phyloP scores from a whole-genome alignment of 1,140 invertebrate genomes.

The Neodiprion pinetum region DNA sequence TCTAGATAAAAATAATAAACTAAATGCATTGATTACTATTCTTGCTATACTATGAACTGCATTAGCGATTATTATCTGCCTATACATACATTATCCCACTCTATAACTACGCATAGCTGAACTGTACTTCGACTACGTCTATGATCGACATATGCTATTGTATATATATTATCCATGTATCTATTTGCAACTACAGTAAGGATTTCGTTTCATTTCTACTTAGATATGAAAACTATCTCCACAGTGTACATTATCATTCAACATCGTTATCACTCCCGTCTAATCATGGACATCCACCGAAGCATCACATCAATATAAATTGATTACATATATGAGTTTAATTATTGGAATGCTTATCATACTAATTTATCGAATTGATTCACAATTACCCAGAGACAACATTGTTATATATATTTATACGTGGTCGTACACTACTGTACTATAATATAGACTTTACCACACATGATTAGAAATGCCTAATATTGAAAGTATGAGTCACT shows the following conservation, averaged over 20 bases:
- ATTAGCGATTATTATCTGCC: conserved; percentile 18
- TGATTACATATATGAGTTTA: conserved; percentile 12
- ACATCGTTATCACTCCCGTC: neutral
- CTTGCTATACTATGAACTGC: conserved; percentile 11
- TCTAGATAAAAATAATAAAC: conserved; percentile 11
- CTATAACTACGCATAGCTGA: conserved; percentile 9
- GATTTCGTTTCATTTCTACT: conserved; percentile 12
- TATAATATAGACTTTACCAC: conserved; percentile 6
- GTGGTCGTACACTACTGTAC: neutral
- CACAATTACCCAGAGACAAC: neutral
- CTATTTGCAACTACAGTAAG: conserved; percentile 15
- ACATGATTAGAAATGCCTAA: conserved; percentile 11
- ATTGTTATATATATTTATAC: neutral
- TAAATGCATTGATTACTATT: conserved; percentile 20
- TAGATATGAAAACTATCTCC: conserved; percentile 6
- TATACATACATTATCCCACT: conserved; percentile 4
- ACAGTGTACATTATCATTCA: neutral
- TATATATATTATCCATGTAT: neutral
- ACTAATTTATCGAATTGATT: conserved; percentile 6
- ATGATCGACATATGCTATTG: conserved; percentile 1
- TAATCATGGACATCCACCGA: conserved; percentile 39
- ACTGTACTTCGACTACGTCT: conserved; percentile 6
- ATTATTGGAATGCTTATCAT: neutral
- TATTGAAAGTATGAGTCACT: neutral
- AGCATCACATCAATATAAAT: conserved; percentile 40